Evolutionary conservation across 2,888 invertebrate species (phyloP).

Genomic region (Bellardia bayeri): DNA sequence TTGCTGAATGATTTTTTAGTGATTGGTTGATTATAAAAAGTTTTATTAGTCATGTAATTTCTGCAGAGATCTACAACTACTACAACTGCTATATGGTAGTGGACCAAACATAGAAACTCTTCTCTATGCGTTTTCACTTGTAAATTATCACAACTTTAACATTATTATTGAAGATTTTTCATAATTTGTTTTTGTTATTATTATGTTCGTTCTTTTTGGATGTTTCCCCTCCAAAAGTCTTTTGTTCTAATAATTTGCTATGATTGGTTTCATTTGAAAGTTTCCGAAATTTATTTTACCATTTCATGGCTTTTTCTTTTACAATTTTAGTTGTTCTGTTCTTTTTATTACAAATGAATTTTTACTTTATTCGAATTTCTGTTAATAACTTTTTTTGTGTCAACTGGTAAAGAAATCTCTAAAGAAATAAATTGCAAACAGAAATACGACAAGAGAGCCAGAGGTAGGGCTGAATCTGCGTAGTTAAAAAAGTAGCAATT

Average conservation of each 20-base stretch:
- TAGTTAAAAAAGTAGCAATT: conserved; percentile 5
- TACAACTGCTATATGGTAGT: too few species aligned
- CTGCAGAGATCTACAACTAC: too few species aligned
- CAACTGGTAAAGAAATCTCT: not conserved
- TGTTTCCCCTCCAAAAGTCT: not conserved
- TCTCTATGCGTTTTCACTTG: too few species aligned
- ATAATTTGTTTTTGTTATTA: conserved; percentile 14
- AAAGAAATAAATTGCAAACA: conserved; percentile 40
- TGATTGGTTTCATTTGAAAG: conserved; percentile 19
- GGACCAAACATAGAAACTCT: too few species aligned
- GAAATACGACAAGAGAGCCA: not conserved
- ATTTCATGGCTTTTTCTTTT: conserved; percentile 6
- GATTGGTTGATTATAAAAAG: not conserved
- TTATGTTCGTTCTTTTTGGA: not conserved
- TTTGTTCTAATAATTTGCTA: conserved; percentile 10
- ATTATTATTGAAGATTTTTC: conserved; percentile 10
- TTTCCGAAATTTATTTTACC: not conserved
- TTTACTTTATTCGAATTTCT: conserved; percentile 29
- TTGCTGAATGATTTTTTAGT: too few species aligned
- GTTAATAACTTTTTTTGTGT: conserved; percentile 1
- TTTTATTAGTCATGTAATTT: too few species aligned
- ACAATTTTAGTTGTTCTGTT: not conserved
- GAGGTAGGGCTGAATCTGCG: not conserved
- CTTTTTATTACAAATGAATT: not conserved
- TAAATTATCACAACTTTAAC: conserved; percentile 15